Evolutionary conservation across 2,888 invertebrate species (phyloP).

Genomic region (Linnaemya tessellans): DNA sequence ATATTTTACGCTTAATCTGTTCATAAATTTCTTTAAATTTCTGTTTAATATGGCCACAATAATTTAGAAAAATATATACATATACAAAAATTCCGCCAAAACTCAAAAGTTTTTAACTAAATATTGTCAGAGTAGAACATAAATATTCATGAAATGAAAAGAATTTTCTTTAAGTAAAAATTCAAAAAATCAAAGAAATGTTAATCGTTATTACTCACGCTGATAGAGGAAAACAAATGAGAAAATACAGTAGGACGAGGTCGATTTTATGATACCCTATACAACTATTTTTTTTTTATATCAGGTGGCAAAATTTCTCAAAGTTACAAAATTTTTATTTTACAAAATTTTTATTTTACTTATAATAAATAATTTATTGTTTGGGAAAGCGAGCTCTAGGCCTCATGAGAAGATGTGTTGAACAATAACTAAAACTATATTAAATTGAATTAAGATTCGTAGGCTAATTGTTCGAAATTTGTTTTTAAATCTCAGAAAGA

Average conservation of each 20-base stretch:
- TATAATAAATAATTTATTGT: too few relatives aligned
- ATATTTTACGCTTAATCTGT: slow-evolving; percentile 24
- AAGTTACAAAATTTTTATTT: too few relatives aligned
- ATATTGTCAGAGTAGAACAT: slow-evolving; percentile 29
- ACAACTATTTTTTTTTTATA: too few relatives aligned
- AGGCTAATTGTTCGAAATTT: too few relatives aligned
- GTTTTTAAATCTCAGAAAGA: too few relatives aligned
- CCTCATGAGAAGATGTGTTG: too few relatives aligned
- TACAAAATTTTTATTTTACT: too few relatives aligned
- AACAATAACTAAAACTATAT: too few relatives aligned
- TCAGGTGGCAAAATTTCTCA: too few relatives aligned
- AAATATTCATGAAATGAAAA: slow-evolving; percentile 38
- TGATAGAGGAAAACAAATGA: slow-evolving; percentile 1
- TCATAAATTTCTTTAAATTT: slow-evolving; percentile 24
- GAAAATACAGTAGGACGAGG: background rate
- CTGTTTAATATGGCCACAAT: background rate
- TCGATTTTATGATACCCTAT: background rate
- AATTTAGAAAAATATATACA: slow-evolving; percentile 27
- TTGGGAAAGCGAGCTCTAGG: too few relatives aligned
- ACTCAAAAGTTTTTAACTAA: slow-evolving; percentile 34
- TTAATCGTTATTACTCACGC: slow-evolving; percentile 40
- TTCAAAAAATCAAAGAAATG: background rate
- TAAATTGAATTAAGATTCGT: too few relatives aligned
- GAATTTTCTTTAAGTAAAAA: background rate
- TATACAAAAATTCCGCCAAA: background rate